Percentiles rank a stretch among this genome's conserved stretches.
Evolutionary conservation across 2,888 invertebrate species (phyloP).

Genomic region (Eristalinus aeneus): DNA sequence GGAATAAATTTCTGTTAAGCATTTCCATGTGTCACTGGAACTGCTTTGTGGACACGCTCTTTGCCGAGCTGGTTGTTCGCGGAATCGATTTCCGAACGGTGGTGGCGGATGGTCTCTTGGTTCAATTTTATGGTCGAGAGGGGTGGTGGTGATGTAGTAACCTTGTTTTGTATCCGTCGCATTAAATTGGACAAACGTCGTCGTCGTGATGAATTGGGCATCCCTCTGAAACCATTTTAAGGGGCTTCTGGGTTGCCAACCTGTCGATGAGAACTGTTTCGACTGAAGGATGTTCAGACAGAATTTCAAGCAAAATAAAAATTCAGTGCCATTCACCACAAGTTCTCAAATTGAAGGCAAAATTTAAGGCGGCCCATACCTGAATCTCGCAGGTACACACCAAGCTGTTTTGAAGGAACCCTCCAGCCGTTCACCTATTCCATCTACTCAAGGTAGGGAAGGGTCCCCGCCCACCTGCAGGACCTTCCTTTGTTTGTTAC

Average conservation of each 20-base stretch:
- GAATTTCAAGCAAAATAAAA: too few relatives aligned
- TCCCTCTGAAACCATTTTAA: not conserved
- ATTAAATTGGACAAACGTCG: not conserved
- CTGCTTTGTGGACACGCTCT: constrained; percentile 5
- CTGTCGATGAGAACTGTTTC: too few relatives aligned
- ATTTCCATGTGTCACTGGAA: constrained; percentile 1
- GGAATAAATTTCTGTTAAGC: constrained; percentile 4
- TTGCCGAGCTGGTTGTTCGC: not conserved
- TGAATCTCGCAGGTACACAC: too few relatives aligned
- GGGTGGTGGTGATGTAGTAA: not conserved
- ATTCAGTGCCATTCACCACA: too few relatives aligned
- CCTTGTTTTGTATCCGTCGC: not conserved
- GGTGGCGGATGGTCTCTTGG: not conserved
- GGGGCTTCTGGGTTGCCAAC: not conserved
- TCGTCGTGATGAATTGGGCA: not conserved
- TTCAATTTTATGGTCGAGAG: not conserved
- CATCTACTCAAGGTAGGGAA: too few relatives aligned
- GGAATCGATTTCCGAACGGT: not conserved
- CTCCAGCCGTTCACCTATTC: too few relatives aligned
- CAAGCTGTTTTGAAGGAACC: too few relatives aligned
- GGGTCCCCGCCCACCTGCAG: too few relatives aligned
- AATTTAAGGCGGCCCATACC: too few relatives aligned
- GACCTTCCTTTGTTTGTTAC: too few relatives aligned
- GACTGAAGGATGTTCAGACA: too few relatives aligned
- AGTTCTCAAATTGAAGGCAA: too few relatives aligned